These are phyloP conservation scores for Gallinago stenura DNA, from an alignment of 2,797 vertebrate species.

Conservation along the genomic window DNA sequence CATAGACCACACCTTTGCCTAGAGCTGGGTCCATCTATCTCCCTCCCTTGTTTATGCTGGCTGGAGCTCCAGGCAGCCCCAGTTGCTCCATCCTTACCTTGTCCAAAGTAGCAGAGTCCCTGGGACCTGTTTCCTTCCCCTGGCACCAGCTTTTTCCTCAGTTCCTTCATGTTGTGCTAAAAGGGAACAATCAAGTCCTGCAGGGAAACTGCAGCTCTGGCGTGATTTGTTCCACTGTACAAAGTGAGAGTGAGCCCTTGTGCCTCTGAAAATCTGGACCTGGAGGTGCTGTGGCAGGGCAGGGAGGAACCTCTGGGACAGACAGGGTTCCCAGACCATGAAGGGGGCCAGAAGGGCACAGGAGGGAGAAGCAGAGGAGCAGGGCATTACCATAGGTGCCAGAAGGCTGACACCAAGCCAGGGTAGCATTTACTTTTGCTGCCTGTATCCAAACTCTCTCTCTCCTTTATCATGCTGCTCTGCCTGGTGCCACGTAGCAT, in stretches of 20 bases:
- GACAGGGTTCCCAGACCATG: not conserved
- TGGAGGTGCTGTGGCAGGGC: not conserved
- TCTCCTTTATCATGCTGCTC: not conserved
- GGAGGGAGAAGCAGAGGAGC: not conserved
- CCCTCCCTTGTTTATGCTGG: not conserved
- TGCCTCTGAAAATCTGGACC: not conserved
- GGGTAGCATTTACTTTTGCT: not conserved
- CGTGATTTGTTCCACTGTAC: accelerated
- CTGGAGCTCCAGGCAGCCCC: not conserved
- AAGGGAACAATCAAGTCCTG: not conserved
- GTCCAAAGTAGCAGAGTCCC: not conserved
- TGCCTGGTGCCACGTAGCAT: accelerated
- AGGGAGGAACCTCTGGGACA: not conserved
- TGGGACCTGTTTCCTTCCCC: not conserved
- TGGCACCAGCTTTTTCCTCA: not conserved
- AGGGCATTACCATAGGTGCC: not conserved
- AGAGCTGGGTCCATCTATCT: not conserved
- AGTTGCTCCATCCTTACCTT: not conserved
- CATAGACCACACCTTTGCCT: not conserved
- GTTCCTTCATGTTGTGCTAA: not conserved
- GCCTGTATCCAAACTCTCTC: accelerated
- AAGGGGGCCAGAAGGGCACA: not conserved
- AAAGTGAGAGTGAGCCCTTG: not conserved
- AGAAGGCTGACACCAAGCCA: not conserved
- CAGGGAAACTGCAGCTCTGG: not conserved